These are phyloP conservation scores for Caenorhabditis tropicalis DNA, from an alignment of 1,140 invertebrate genomes.

Conservation along the genomic window DNA sequence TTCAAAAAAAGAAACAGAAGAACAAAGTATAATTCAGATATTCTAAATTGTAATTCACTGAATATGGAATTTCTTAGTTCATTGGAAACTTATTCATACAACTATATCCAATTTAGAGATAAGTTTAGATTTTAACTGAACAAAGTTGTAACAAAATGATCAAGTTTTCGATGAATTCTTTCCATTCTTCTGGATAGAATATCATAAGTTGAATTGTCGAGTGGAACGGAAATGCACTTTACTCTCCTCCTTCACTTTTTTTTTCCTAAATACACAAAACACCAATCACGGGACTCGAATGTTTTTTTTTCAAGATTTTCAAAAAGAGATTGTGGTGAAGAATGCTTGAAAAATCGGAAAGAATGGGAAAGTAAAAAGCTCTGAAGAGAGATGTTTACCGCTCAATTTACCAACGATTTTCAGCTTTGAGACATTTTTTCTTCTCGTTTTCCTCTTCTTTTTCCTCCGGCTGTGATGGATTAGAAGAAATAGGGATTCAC, in stretches of 20 bases:
- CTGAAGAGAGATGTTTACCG: conserved; percentile 37
- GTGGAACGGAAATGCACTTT: neutral
- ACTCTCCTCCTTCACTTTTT: neutral
- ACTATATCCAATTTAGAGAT: too few relatives aligned
- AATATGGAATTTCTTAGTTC: too few relatives aligned
- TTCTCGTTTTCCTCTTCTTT: neutral
- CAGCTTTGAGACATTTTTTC: neutral
- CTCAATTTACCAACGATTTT: neutral
- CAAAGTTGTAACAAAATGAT: too few relatives aligned
- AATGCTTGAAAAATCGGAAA: conserved; percentile 32
- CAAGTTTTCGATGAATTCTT: too few relatives aligned
- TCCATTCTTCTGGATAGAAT: neutral
- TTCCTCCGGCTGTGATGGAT: neutral
- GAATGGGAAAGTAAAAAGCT: neutral
- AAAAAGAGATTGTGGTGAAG: conserved; percentile 30
- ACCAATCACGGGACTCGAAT: neutral
- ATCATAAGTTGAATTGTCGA: neutral
- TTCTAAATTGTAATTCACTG: too few relatives aligned
- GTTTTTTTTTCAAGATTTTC: conserved; percentile 4
- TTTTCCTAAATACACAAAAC: neutral
- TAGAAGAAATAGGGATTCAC: conserved; percentile 21
- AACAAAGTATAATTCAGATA: too few relatives aligned
- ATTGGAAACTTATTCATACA: too few relatives aligned
- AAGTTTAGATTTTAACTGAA: too few relatives aligned
- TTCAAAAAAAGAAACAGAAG: too few relatives aligned